Conservation (phyloP, 1,140 invertebrate genomes). For the Aleiodes sp. region DNA sequence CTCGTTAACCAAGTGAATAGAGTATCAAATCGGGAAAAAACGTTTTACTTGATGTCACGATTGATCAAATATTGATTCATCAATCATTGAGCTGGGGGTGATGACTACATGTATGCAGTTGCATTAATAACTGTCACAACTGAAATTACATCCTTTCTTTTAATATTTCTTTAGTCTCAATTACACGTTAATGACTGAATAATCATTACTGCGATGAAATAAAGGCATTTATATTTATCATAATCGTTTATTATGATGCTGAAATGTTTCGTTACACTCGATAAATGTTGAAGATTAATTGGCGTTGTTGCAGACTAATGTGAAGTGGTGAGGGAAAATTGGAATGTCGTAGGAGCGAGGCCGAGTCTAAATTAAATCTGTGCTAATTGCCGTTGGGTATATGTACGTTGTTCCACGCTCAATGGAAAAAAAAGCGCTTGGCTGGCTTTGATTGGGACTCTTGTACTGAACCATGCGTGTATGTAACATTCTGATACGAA, state of each 20-base stretch:
- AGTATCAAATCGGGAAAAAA: too few relatives aligned
- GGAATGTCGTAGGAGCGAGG: constrained; percentile 43
- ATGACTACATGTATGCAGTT: too few relatives aligned
- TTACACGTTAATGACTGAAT: background rate
- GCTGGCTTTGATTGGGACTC: background rate
- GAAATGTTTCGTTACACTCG: constrained; percentile 18
- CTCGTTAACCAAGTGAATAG: too few relatives aligned
- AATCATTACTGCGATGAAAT: background rate
- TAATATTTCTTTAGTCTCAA: too few relatives aligned
- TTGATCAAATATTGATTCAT: too few relatives aligned
- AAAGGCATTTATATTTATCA: background rate
- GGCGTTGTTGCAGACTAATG: constrained; percentile 16
- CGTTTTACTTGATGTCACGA: too few relatives aligned
- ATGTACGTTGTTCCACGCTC: constrained; percentile 39
- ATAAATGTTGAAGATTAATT: too few relatives aligned
- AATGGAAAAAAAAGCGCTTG: background rate
- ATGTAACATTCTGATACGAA: background rate
- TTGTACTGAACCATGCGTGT: background rate
- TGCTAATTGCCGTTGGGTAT: constrained; percentile 50
- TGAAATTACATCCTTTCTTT: too few relatives aligned
- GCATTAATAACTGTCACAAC: too few relatives aligned
- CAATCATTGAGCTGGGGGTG: too few relatives aligned
- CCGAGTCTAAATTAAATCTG: constrained; percentile 47
- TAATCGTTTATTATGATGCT: background rate
- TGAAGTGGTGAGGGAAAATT: constrained; percentile 34